Percentiles rank a stretch among this genome's conserved stretches.
Conservation (phyloP, 2,113 vertebrate genomes). For the Prionailurus viverrinus region DNA sequence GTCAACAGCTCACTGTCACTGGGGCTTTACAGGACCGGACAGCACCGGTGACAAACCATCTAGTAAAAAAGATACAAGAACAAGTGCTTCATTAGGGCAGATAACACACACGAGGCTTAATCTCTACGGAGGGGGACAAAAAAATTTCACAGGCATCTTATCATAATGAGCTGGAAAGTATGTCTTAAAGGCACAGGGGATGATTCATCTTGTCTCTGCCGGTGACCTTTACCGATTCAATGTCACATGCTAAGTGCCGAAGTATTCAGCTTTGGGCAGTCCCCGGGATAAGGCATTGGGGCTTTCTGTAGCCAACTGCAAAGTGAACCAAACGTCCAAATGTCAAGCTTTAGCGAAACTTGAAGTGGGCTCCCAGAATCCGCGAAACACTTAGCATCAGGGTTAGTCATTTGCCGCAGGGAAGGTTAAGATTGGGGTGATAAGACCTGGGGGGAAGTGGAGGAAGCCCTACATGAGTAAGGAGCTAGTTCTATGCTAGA, state of each 20-base stretch:
- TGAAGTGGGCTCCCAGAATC: background rate
- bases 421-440: background rate
- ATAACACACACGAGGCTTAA: conserved; percentile 63
- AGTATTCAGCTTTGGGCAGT: background rate
- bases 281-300: background rate
- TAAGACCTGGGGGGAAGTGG: background rate
- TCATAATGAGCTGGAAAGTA: conserved; percentile 75
- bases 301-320: background rate
- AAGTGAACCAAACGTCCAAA: background rate
- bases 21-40: conserved; percentile 72
- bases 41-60: conserved; percentile 79
- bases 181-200: conserved; percentile 64
- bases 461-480: background rate
- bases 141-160: conserved; percentile 63
- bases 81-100: conserved; percentile 78
- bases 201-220: conserved; percentile 56
- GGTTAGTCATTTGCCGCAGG: background rate
- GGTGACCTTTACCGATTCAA: conserved; percentile 70
- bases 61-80: conserved; percentile 62
- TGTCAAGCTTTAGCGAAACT: background rate
- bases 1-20: conserved; percentile 86
- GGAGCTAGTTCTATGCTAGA: background rate
- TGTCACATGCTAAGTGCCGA: conserved; percentile 59
- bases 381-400: background rate
- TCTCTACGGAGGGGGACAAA: conserved; percentile 39